Evolutionary conservation across 2,113 vertebrate species (phyloP), one percentile per base, ranked within the genome.

Genomic region (Pholis gunnellus): DNA sequence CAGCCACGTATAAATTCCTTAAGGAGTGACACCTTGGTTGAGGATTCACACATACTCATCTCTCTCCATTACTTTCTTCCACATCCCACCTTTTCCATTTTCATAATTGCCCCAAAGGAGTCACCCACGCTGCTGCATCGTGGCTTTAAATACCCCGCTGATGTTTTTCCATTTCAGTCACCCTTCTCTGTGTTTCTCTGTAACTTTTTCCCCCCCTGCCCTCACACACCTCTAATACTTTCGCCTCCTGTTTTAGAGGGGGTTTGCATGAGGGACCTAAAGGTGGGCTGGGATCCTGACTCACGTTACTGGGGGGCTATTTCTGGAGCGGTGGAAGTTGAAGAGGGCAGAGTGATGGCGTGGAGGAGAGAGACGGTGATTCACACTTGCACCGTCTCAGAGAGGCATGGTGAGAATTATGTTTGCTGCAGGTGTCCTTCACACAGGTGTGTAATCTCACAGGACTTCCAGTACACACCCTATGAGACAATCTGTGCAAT

Each of bases 371-470:
- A 93, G 89, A 88, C 72, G 56, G 80, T 88, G 90, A 94, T 93
- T 94, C 94, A 92, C 91, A 91, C 89, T 88, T 89, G 73, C 65
- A 52, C 57, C 74, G 61, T 86, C 81, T 75, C 65, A 9, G 80
- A 82, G 73, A 79, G 60, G 78, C 38, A n/a, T 36, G 87, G 92
- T 92, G 93, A 92, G 90, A 94, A 94, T 91, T 89, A 81, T 89
- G 78, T 91, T 91, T 79, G 50, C 69, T 78, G 88, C 90, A 83
- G 87, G 88, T 90, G 87, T 88, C 82, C 22, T 87, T 93, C 88
- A 79, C 89, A 91, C 85, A 78, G 72, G 83, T 88, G 91, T 91
- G 92, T 81, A 69, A 94, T 92, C 74, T 87, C 74, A 88, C 82
- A 84, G 70, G 81, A 75, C 83, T 77, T 86, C 84, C 75, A 82